Conservation (phyloP, 2,888 invertebrate species). For the Steinernema hermaphroditum region DNA sequence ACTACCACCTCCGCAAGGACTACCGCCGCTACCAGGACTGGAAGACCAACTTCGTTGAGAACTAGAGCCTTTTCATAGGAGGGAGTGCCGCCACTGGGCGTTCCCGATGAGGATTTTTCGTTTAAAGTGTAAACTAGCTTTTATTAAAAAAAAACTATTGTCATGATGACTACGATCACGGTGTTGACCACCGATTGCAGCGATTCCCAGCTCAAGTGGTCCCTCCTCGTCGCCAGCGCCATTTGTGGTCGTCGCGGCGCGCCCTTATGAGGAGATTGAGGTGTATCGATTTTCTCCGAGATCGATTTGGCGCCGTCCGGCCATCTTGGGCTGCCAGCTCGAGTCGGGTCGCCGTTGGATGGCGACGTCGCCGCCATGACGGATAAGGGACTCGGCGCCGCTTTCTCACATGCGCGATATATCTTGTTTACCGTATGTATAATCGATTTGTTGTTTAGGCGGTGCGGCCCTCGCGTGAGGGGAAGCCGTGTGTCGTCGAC, state of each 20-base stretch:
- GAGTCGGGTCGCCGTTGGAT: constrained; percentile 1
- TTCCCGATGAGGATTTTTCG: background rate
- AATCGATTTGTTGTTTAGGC: constrained; percentile 11
- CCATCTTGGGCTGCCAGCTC: constrained; percentile 2
- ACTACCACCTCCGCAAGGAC: constrained; percentile 57
- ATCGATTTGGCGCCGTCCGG: constrained; percentile 1
- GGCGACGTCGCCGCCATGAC: background rate
- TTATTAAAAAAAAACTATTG: constrained; percentile 16
- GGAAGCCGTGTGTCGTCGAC: background rate
- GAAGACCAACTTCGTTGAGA: constrained; percentile 28
- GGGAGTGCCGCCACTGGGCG: background rate
- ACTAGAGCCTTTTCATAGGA: constrained; percentile 16
- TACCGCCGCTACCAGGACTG: constrained; percentile 62
- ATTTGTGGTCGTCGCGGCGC: background rate
- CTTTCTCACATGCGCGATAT: background rate
- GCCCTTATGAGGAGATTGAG: constrained; percentile 15
- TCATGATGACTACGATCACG: background rate
- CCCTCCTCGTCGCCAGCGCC: background rate
- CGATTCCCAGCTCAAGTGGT: background rate
- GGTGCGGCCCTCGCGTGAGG: background rate
- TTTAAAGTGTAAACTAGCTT: constrained; percentile 22
- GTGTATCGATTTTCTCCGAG: constrained; percentile 1
- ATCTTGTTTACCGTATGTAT: background rate
- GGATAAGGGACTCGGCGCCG: background rate
- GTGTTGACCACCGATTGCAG: background rate